phyloP scores from a whole-genome alignment of 2,797 vertebrate genomes.

The Myotis daubentonii region DNA sequence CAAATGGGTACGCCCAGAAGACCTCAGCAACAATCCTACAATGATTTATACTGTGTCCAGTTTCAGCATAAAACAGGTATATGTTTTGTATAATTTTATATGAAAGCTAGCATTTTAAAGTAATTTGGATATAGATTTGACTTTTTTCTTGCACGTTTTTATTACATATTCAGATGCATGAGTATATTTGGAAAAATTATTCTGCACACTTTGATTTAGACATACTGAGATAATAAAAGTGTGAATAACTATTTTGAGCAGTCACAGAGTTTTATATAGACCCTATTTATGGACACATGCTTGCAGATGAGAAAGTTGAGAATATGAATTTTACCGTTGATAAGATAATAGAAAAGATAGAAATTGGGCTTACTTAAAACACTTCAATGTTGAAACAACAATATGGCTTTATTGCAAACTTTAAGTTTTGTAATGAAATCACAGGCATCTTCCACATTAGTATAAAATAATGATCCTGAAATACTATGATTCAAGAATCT shows the following conservation, averaged over 20 bases:
- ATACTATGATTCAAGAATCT: neutral
- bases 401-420: neutral
- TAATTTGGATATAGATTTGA: slow-evolving; percentile 44
- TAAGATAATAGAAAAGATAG: neutral
- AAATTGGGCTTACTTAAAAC: neutral
- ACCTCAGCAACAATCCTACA: slow-evolving; percentile 95
- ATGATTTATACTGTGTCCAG: slow-evolving; percentile 99
- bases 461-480: neutral
- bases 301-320: slow-evolving; percentile 49
- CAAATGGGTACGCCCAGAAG: slow-evolving; percentile 97
- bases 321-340: slow-evolving; percentile 35
- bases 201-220: neutral
- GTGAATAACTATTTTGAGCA: neutral
- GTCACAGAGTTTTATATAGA: neutral
- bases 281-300: neutral
- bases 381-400: neutral
- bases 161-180: neutral
- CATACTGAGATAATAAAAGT: slow-evolving; percentile 5
- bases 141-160: slow-evolving; percentile 38
- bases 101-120: slow-evolving; percentile 35
- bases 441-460: neutral
- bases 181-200: neutral
- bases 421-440: neutral
- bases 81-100: slow-evolving; percentile 17
- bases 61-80: slow-evolving; percentile 99